phyloP scores from a whole-genome alignment of 2,797 vertebrate species.

The Girardinus metallicus region DNA sequence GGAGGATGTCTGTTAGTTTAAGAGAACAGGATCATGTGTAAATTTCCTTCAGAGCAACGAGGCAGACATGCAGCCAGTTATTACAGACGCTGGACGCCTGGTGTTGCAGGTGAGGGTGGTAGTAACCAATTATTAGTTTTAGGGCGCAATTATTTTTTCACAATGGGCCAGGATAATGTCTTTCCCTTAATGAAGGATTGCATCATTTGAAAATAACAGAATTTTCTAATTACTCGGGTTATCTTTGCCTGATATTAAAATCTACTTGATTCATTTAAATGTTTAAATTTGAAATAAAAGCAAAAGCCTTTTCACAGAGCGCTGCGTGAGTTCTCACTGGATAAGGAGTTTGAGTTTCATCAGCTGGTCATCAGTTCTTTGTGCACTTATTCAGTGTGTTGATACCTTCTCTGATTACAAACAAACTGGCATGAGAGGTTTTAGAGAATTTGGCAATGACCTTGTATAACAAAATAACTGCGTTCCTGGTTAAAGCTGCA shows the following conservation, averaged over 20 bases:
- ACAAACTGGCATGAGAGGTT: slow-evolving; percentile 37
- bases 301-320: background rate
- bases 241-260: background rate
- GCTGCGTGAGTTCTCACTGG: slow-evolving; percentile 11
- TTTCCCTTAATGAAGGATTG: background rate
- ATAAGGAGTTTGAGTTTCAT: slow-evolving; percentile 18
- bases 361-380: slow-evolving; percentile 22
- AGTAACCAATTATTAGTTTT: background rate
- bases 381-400: slow-evolving; percentile 52
- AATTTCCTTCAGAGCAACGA: background rate
- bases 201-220: background rate
- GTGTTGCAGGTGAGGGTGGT: background rate
- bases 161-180: background rate
- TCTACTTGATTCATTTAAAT: background rate
- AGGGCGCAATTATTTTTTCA: background rate
- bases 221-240: slow-evolving; percentile 1
- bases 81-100: background rate
- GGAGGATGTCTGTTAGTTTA: background rate
- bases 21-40: background rate
- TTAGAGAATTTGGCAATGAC: slow-evolving; percentile 46
- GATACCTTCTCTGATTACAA: slow-evolving; percentile 48
- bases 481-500: background rate
- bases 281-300: background rate
- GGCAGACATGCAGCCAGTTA: background rate
- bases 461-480: slow-evolving; percentile 23